phyloP scores from a whole-genome alignment of 1,140 invertebrate genomes.

The Micrasema minimum region DNA sequence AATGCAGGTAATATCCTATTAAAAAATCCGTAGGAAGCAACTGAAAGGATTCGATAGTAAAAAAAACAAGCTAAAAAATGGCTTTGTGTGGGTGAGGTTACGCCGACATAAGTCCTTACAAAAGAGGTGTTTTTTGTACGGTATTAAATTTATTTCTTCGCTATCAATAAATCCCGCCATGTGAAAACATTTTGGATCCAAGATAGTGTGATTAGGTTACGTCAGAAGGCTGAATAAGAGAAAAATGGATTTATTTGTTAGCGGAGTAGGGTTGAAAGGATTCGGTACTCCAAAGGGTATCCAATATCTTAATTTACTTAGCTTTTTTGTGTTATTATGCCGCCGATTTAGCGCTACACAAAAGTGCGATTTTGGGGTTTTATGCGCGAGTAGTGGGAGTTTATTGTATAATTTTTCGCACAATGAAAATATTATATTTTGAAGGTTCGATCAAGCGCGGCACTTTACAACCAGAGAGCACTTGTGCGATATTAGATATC shows the following conservation, averaged over 20 bases:
- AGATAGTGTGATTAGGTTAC: conserved; percentile 51
- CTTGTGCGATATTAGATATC: conserved; percentile 21
- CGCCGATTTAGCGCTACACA: conserved; percentile 30
- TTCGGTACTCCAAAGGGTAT: conserved; percentile 50
- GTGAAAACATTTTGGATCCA: conserved; percentile 49
- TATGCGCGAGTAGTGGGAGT: conserved; percentile 20
- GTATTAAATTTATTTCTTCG: conserved; percentile 50
- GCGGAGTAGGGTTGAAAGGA: conserved; percentile 47
- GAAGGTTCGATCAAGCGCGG: conserved; percentile 23
- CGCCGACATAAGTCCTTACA: conserved; percentile 43
- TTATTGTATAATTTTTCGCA: conserved; percentile 47
- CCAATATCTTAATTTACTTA: conserved; percentile 55
- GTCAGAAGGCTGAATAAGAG: conserved; percentile 40
- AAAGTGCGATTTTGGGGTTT: conserved; percentile 38
- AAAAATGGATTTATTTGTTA: conserved; percentile 45
- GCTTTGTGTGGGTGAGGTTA: conserved; percentile 47
- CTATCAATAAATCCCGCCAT: conserved; percentile 48
- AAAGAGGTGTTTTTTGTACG: conserved; percentile 44
- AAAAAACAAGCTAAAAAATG: conserved; percentile 41
- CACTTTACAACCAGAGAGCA: conserved; percentile 5
- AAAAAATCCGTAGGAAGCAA: conserved; percentile 42
- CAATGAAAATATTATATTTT: conserved; percentile 43
- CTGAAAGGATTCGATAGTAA: conserved; percentile 40
- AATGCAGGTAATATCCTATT: conserved; percentile 7
- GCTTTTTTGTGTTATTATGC: conserved; percentile 44